These are phyloP conservation scores for Harmothoe impar DNA, from an alignment of 2,888 invertebrate genomes.

Conservation along the genomic window DNA sequence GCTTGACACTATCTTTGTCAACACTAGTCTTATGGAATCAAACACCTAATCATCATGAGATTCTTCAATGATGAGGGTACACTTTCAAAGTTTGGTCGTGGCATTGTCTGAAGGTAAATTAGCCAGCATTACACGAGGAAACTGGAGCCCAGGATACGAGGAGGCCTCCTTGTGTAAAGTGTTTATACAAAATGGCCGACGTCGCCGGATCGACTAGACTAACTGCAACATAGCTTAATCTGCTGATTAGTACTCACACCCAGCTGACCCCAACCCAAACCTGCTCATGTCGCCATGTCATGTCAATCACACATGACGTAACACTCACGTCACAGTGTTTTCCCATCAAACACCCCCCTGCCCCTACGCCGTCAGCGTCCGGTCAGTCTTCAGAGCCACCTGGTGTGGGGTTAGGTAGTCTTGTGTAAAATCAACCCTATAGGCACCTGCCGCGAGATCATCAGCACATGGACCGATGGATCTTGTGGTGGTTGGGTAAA, in stretches of 20 bases:
- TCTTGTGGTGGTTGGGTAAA: neutral
- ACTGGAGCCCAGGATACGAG: too few species aligned
- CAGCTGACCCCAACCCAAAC: neutral
- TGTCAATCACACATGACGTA: slow-evolving; percentile 27
- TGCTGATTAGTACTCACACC: neutral
- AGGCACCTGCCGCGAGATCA: slow-evolving; percentile 13
- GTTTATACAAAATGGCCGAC: neutral
- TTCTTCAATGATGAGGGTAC: too few species aligned
- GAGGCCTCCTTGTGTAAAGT: neutral
- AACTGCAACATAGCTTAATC: neutral
- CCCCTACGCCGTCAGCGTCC: neutral
- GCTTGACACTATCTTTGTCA: too few species aligned
- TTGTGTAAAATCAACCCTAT: slow-evolving; percentile 15
- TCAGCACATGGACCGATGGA: neutral
- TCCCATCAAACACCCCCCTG: slow-evolving; percentile 20
- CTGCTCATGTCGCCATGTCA: slow-evolving; percentile 2
- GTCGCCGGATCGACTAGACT: slow-evolving; percentile 15
- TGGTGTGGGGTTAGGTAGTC: neutral
- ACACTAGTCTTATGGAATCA: too few species aligned
- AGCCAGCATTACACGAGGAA: too few species aligned
- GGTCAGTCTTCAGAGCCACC: neutral
- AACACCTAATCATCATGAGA: too few species aligned
- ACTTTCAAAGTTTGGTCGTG: too few species aligned
- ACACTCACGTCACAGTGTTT: neutral
- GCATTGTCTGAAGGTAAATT: too few species aligned